Evolutionary conservation across 2,113 vertebrate genomes (phyloP), one percentile per base, ranked within the genome.

Genomic region (Chunga burmeisteri): DNA sequence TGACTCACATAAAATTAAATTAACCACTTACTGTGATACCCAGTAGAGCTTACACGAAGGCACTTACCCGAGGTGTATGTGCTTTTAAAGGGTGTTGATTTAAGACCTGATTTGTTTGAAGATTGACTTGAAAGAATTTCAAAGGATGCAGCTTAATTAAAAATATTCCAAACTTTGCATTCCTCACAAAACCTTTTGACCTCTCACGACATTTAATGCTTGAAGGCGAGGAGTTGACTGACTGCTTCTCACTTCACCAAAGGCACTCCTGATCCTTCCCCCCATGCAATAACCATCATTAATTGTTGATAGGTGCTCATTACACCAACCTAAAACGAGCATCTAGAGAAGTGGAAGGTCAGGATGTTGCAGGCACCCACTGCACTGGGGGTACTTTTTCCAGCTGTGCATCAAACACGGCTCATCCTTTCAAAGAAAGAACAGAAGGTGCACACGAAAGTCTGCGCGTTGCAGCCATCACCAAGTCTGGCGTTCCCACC

Each of bases 131-230:
- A 98, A 97, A 97, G 96, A 94, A 93, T 97, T 97, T 96, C 92
- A 96, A 97, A 97, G 94, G 79, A 88, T 87, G 94, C 88, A 75
- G 88, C 67, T 91, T 95, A 97, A 96, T 97, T 95, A 92, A 96
- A 94, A 96, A 93, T 96, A 94, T 83, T 96, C 83, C 88, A 96
- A 97, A 97, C 93, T 94, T 94, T 95, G 90, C 96, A 97, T 98
- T 97, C 97, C 97, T 97, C 63, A 19, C 96, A 79, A 89, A 97
- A 98, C 98, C 98, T 96, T 96, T 97, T 98, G 95, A 98, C 98
- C 98, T 93, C 38, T 52, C 46, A 53, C 22, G 85, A 98, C 94
- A 97, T 92, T 94, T 93, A 90, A 91, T 93, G 94, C 96, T 80
- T 58, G 32, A 84, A 95, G 92, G 95, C 97, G 97, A 98, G 97